Percentiles rank a stretch among this genome's conserved stretches.
Evolutionary conservation across 2,113 vertebrate genomes (phyloP).

Genomic region (Rostratula benghalensis): DNA sequence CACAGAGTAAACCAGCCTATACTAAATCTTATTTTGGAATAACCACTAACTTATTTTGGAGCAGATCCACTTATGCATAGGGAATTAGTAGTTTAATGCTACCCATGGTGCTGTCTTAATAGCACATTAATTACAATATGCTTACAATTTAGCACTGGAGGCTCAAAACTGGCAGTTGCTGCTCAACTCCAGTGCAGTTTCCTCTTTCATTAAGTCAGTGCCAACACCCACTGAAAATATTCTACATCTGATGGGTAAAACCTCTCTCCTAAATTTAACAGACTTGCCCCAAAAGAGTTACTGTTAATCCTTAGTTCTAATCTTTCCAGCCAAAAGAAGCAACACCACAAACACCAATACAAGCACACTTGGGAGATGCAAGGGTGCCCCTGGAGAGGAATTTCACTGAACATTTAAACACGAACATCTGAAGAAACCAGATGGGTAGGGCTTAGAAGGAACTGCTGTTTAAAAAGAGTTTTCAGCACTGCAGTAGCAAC

Average conservation of each 20-base stretch:
- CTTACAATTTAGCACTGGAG: neutral
- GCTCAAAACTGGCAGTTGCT: neutral
- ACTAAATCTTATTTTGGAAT: neutral
- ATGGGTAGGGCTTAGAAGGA: neutral
- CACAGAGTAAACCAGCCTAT: neutral
- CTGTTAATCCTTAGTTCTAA: neutral
- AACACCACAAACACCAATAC: neutral
- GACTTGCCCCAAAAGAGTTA: neutral
- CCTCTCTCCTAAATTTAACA: neutral
- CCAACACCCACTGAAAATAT: neutral
- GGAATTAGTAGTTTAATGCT: neutral
- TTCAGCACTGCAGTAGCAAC: neutral
- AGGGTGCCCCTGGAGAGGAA: neutral
- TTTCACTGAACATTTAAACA: neutral
- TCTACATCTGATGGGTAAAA: neutral
- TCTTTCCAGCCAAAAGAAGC: neutral
- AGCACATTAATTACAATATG: neutral
- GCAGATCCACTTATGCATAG: neutral
- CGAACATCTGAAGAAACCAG: neutral
- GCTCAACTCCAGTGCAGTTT: neutral
- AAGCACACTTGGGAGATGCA: accelerated
- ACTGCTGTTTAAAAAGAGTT: neutral
- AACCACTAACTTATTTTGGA: neutral
- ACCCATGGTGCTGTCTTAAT: neutral
- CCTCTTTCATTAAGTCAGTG: neutral